Percentiles rank a stretch among this genome's conserved stretches.
These are phyloP conservation scores for Drosophila gunungcola DNA, from an alignment of 1,140 invertebrate genomes.

Conservation along the genomic window DNA sequence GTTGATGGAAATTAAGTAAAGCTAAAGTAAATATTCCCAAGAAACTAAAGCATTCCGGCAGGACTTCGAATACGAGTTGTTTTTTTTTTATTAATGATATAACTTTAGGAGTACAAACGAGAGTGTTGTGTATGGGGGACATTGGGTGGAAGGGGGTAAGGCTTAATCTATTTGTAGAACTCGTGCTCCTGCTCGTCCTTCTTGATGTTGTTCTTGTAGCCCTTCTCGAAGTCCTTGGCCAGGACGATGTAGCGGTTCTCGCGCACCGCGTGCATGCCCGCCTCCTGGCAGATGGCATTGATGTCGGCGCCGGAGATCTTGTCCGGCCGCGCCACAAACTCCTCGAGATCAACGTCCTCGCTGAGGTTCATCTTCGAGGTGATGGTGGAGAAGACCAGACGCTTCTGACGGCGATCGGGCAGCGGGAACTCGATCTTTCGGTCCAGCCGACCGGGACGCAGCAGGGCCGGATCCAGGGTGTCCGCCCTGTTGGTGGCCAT, in stretches of 20 bases:
- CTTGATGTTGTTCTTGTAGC: constrained; percentile 99
- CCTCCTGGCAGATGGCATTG: constrained; percentile 99
- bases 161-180: constrained; percentile 96
- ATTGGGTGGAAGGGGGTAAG: not conserved
- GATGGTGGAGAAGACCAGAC: constrained; percentile 98
- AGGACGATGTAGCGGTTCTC: constrained; percentile 98
- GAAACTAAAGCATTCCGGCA: not conserved
- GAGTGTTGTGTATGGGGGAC: not conserved
- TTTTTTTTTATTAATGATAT: constrained; percentile 35
- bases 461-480: constrained; percentile 98
- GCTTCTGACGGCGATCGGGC: constrained; percentile 98
- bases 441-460: constrained; percentile 98
- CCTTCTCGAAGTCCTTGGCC: constrained; percentile 99
- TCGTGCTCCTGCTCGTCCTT: constrained; percentile 99
- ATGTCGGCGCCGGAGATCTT: constrained; percentile 99
- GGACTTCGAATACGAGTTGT: not conserved
- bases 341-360: constrained; percentile 99
- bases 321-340: constrained; percentile 99
- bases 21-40: not conserved
- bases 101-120: constrained; percentile 50
- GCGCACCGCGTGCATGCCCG: constrained; percentile 97
- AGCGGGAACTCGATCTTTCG: constrained; percentile 99
- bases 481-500: constrained; percentile 99
- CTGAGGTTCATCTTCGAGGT: constrained; percentile 99
- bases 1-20: too few species aligned